A percentile compares a stretch with the other conserved stretches of the same genome.
Conservation (phyloP, 2,797 vertebrate species). For the Novumbra hubbsi region DNA sequence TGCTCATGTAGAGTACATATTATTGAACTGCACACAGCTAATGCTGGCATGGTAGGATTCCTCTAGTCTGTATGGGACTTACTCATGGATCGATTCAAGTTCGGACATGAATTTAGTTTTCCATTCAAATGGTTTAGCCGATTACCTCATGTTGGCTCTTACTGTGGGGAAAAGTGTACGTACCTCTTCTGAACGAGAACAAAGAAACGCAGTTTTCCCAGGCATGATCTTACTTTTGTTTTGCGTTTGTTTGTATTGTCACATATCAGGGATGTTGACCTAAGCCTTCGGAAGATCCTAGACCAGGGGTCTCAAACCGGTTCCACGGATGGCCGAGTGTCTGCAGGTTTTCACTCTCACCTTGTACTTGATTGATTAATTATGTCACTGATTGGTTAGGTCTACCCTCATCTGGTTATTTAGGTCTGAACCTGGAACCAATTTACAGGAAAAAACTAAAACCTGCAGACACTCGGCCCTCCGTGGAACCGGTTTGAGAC, state of each 20-base stretch:
- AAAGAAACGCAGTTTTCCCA: background rate
- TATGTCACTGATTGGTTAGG: too few relatives aligned
- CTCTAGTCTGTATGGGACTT: constrained; percentile 60
- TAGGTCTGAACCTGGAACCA: too few relatives aligned
- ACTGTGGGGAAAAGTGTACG: background rate
- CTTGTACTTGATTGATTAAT: too few relatives aligned
- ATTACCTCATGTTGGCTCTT: constrained; percentile 15
- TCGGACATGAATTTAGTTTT: constrained; percentile 15
- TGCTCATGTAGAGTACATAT: background rate
- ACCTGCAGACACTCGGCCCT: too few relatives aligned
- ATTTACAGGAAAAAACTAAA: too few relatives aligned
- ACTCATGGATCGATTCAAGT: constrained; percentile 41
- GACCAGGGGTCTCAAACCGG: too few relatives aligned
- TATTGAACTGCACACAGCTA: constrained; percentile 14
- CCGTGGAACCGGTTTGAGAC: too few relatives aligned
- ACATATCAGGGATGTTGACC: constrained; percentile 20
- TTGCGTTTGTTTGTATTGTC: constrained; percentile 20
- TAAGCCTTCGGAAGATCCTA: background rate
- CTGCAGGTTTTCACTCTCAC: too few relatives aligned
- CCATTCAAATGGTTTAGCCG: constrained; percentile 1
- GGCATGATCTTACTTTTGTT: background rate
- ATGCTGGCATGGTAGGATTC: constrained; percentile 38
- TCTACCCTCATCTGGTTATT: too few relatives aligned
- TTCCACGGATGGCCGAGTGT: too few relatives aligned
- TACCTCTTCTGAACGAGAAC: background rate